A percentile compares a stretch with the other conserved stretches of the same genome.
phyloP scores from a whole-genome alignment of 2,888 invertebrate genomes.

The Mayetiola destructor region DNA sequence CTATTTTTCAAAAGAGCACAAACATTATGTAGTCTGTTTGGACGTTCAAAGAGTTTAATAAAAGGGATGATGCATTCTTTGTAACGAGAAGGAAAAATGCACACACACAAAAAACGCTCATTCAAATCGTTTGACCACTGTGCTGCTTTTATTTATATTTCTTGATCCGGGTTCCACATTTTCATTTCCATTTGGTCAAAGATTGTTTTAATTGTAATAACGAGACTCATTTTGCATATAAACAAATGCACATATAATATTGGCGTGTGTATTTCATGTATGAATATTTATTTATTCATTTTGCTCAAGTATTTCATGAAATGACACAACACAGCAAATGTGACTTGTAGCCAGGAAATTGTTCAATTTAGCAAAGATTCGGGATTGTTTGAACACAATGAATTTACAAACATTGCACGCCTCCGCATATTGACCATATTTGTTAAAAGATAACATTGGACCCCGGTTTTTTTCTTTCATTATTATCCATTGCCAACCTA shows the following conservation, averaged over 20 bases:
- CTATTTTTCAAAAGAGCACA: background rate
- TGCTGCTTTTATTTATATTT: background rate
- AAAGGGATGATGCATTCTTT: background rate
- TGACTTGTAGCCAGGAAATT: background rate
- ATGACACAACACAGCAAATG: background rate
- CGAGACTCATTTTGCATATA: conserved; percentile 14
- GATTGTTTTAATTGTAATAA: conserved; percentile 15
- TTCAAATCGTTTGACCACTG: background rate
- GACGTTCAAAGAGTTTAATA: no score
- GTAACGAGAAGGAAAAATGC: no score
- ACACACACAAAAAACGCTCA: background rate
- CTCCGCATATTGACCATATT: no score
- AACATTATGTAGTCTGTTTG: background rate
- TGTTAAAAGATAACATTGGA: no score
- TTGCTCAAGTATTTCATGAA: no score
- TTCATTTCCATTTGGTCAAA: background rate
- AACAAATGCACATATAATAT: conserved; percentile 7
- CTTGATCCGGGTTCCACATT: background rate
- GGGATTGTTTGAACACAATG: no score
- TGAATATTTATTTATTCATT: no score
- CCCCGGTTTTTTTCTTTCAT: no score
- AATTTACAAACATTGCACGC: background rate
- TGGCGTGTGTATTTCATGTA: no score
- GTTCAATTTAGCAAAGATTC: background rate
- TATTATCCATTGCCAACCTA: background rate